Evolutionary conservation across 1,140 invertebrate genomes (phyloP), one percentile per base, ranked within the genome.

Genomic region (Pachypsylla venusta): DNA sequence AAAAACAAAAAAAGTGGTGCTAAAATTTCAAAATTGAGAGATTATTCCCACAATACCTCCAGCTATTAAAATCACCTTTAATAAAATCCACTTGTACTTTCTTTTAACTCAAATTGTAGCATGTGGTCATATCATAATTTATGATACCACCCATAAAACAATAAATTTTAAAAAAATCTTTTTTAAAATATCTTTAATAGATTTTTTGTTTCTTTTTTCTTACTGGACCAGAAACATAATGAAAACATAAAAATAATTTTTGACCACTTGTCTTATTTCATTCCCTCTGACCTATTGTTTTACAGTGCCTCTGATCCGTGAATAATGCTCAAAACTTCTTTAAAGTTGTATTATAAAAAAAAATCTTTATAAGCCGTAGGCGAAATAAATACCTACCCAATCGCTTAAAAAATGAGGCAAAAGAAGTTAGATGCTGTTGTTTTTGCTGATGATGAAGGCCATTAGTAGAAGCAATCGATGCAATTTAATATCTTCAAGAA

Each of bases 211-310:
- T n/a, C n/a, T n/a, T n/a, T 48, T 48, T 48, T 48, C 42, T 19
- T 10, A 48, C n/a, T 48, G 7, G 22, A 48, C 42, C 42, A 48
- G n/a, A 35, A 48, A 48, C 42, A 48, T 48, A 48, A 48, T 48
- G 42, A 48, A 48, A 48, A 48, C 42, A 48, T 48, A 48, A 48
- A 48, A 48, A 48, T 48, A 48, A 19, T 48, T 48, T 48, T 48
- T 19, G 42, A 48, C 42, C 42, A 48, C 42, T 48, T 48, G 42
- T 48, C 42, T 48, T 48, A 35, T 35, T 35, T n/a, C 7, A 35
- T 48, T 48, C 42, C 22, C 42, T 48, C n/a, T n/a, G 4, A 48
- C 42, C 42, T 3, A 48, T n/a, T n/a, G n/a, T n/a, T n/a, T n/a
- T n/a, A n/a, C n/a, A 48, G 42, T 48, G 16, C 42, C 42, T 48